Base-by-base conservation (phyloP, 2,888 invertebrate species). In the Conchocele bisecta region DNA sequence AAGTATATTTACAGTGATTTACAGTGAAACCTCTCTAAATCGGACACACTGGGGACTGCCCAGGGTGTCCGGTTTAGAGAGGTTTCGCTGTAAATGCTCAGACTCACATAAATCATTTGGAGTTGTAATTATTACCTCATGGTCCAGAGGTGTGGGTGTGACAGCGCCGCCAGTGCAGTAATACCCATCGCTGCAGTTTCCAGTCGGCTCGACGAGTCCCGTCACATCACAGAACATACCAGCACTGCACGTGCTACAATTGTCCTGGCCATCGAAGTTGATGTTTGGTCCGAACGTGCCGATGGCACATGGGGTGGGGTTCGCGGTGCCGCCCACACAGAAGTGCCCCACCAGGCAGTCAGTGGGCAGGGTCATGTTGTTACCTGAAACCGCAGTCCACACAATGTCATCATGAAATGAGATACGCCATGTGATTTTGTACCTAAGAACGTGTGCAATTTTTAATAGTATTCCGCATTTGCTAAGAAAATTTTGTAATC, bases 271-370 rank as follows among this genome's bases (percentile, higher is more conserved):
- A 2, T 58, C 63, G 69, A 82, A 82, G 68, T 83, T 83, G 20
- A 77, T 60, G 17, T 76, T 73, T 5, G 88, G 84, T 26, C 84
- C 86, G 58, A 78, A 90, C 1, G 87, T 88, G 20, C 89, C 89
- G 0, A 83, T 69, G 0, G 88, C 88, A 68, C 90, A 90, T 3
- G 89, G 89, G 78, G 77, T 80, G 6, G 85, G 75, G 26, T 82
- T 79, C 37, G 80, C 81, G 5, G 89, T 89, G n/a, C 85, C 86
- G n/a, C 72, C 79, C 2, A 86, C 86, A 70, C 90, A 90, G 83
- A 86, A 90, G 66, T 87, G 82, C 1, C 90, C 90, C 1, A 66
- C 57, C 15, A 89, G 89, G 74, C 90, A 90, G 17, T 86, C 80
- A 1, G 80, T 60, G 0, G 90, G 89, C n/a, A 56, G 76, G 2